These are phyloP conservation scores for Prinia subflava DNA, from an alignment of 2,113 vertebrate genomes.

Conservation along the genomic window DNA sequence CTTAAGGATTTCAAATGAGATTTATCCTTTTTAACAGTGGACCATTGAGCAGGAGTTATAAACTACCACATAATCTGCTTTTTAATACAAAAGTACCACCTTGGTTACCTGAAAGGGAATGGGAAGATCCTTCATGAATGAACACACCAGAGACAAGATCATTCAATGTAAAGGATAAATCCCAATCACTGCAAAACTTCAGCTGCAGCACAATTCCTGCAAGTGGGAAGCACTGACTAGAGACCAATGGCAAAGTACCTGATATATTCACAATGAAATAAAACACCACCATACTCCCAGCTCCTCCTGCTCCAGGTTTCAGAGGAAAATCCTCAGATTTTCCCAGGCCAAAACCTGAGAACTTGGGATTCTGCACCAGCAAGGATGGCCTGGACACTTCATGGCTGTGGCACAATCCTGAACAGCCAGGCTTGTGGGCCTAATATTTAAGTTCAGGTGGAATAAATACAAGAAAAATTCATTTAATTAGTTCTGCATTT, in stretches of 20 bases:
- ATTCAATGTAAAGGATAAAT: background rate
- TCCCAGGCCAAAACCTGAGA: background rate
- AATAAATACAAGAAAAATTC: background rate
- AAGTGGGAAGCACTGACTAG: background rate
- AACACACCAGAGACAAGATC: background rate
- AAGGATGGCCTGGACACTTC: background rate
- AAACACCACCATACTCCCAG: background rate
- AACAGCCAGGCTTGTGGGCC: constrained; percentile 52
- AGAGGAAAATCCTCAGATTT: background rate
- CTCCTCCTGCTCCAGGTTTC: background rate
- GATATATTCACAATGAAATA: background rate
- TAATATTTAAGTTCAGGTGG: background rate
- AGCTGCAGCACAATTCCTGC: background rate
- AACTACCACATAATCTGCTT: background rate
- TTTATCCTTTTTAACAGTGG: background rate
- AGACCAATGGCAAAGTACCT: background rate
- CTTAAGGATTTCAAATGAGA: background rate
- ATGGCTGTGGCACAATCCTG: constrained; percentile 6
- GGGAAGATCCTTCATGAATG: background rate
- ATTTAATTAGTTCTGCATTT: background rate
- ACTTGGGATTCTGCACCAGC: rapidly evolving
- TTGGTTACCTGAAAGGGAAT: background rate
- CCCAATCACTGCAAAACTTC: background rate
- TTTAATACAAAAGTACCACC: background rate
- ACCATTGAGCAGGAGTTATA: background rate